A percentile compares a stretch with the other conserved stretches of the same genome.
phyloP scores from a whole-genome alignment of 2,113 vertebrate species.

The Odontophorus gujanensis region DNA sequence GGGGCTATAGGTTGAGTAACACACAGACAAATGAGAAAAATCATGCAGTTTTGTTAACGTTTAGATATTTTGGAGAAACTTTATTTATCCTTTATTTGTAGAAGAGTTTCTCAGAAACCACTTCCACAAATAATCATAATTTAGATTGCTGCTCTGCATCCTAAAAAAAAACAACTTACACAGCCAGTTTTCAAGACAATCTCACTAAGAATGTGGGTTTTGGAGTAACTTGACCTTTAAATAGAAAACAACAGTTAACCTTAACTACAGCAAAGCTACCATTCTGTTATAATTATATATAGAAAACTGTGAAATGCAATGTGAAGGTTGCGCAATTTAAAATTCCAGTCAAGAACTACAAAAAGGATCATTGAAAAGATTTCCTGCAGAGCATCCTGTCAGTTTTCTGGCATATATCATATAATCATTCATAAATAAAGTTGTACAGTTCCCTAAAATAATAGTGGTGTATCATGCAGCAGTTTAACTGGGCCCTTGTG shows the following conservation, averaged over 20 bases:
- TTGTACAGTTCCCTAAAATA: conserved; percentile 45
- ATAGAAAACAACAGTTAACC: conserved; percentile 48
- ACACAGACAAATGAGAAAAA: conserved; percentile 3
- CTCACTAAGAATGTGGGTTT: conserved; percentile 55
- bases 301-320: conserved; percentile 37
- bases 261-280: conserved; percentile 54
- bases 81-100: conserved; percentile 63
- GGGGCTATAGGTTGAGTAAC: conserved; percentile 40
- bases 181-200: conserved; percentile 37
- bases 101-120: conserved; percentile 40
- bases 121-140: conserved; percentile 52
- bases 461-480: not conserved
- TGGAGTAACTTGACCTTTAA: conserved; percentile 70
- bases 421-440: conserved; percentile 28
- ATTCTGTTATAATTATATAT: conserved; percentile 32
- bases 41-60: conserved; percentile 2
- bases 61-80: conserved; percentile 19
- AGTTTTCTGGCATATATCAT: conserved; percentile 25
- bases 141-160: conserved; percentile 28
- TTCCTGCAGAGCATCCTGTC: conserved; percentile 49
- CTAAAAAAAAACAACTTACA: too few species aligned
- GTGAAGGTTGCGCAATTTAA: conserved; percentile 48
- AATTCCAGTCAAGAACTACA: not conserved
- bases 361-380: not conserved
- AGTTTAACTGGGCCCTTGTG: too few species aligned